phyloP scores from a whole-genome alignment of 2,113 vertebrate genomes.

The Condylura cristata region DNA sequence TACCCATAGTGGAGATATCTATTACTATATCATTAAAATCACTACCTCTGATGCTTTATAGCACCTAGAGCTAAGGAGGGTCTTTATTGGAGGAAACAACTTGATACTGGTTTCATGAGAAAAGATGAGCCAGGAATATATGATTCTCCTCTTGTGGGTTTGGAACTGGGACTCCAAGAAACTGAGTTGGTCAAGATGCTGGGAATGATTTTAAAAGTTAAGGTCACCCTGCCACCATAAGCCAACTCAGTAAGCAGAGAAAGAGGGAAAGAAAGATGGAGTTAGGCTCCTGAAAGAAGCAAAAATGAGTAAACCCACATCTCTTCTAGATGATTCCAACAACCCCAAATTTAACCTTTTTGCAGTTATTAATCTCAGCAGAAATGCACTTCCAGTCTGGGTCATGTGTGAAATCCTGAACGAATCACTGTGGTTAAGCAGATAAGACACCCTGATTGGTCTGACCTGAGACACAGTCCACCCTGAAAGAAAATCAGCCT shows the following conservation, averaged over 20 bases:
- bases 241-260: not conserved
- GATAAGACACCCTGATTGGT: not conserved
- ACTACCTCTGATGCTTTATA: not conserved
- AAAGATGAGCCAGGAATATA: not conserved
- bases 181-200: not conserved
- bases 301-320: not conserved
- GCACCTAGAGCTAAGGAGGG: not conserved
- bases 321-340: not conserved
- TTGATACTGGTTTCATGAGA: not conserved
- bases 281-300: not conserved
- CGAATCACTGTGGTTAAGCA: not conserved
- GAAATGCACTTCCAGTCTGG: not conserved
- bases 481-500: not conserved
- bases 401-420: not conserved
- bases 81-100: not conserved
- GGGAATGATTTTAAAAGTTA: not conserved
- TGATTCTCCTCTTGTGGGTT: not conserved
- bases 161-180: not conserved
- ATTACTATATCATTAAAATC: not conserved
- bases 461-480: not conserved
- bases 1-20: not conserved
- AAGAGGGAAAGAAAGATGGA: not conserved
- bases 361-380: not conserved
- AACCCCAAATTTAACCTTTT: not conserved
- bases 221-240: not conserved